Conservation (phyloP, 2,888 invertebrate species). For the Nemotelus nigrinus region DNA sequence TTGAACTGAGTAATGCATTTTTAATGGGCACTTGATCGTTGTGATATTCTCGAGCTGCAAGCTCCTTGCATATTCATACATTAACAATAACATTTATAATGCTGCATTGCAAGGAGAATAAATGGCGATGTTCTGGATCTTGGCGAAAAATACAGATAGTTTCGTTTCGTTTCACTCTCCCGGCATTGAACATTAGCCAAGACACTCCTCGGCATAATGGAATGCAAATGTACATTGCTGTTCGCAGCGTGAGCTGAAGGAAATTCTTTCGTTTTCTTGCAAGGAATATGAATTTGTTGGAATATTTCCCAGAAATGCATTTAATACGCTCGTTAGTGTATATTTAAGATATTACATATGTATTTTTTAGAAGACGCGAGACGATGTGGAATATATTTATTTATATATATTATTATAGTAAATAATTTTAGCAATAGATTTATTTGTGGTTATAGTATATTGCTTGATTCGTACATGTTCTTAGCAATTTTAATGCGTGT, state of each 20-base stretch:
- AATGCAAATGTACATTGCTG: conserved; percentile 30
- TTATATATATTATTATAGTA: too few relatives aligned
- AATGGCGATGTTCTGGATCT: conserved; percentile 23
- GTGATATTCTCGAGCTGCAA: neutral
- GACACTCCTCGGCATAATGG: conserved; percentile 1
- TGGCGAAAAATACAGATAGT: neutral
- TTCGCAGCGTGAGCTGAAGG: neutral
- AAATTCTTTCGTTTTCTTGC: conserved; percentile 6
- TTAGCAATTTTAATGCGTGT: too few relatives aligned
- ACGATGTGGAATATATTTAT: too few relatives aligned
- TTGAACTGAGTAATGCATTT: conserved; percentile 38
- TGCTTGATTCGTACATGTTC: too few relatives aligned
- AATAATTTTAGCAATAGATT: too few relatives aligned
- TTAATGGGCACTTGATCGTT: conserved; percentile 38
- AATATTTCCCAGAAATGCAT: conserved; percentile 9
- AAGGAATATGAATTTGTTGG: neutral
- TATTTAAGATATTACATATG: neutral
- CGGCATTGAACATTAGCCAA: neutral
- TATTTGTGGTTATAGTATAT: too few relatives aligned
- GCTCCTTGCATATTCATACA: conserved; percentile 20
- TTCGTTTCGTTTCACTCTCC: neutral
- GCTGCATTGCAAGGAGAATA: conserved; percentile 34
- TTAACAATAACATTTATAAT: conserved; percentile 39
- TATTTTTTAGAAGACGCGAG: too few relatives aligned
- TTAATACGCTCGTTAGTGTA: conserved; percentile 20